Conservation (phyloP, 2,797 vertebrate species). For the Synanceia verrucosa region DNA sequence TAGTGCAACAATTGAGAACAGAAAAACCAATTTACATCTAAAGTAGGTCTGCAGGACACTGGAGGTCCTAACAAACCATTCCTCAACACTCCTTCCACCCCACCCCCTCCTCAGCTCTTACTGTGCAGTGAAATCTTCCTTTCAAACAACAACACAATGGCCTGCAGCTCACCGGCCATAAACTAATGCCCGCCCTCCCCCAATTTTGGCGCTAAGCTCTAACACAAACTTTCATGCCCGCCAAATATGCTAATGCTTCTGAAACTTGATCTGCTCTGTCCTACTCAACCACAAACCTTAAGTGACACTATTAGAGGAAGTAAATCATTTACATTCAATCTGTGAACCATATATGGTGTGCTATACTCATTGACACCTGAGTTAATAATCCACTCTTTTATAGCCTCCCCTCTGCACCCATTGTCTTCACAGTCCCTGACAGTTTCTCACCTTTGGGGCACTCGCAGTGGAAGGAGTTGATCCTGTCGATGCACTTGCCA, state of each 20-base stretch:
- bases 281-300: constrained; percentile 15
- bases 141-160: constrained; percentile 73
- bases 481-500: constrained; percentile 94
- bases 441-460: constrained; percentile 90
- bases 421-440: constrained; percentile 27
- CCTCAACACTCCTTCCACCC: constrained; percentile 13
- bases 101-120: constrained; percentile 38
- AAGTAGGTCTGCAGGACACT: constrained; percentile 67
- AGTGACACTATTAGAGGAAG: constrained; percentile 28
- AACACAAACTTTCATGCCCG: constrained; percentile 87
- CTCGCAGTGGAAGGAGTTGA: constrained; percentile 96
- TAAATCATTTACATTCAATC: constrained; percentile 64
- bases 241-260: constrained; percentile 86
- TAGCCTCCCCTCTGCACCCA: constrained; percentile 6
- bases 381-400: constrained; percentile 65
- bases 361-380: constrained; percentile 48
- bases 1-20: constrained; percentile 16
- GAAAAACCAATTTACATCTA: constrained; percentile 72
- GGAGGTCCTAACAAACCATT: constrained; percentile 62
- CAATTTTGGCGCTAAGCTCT: constrained; percentile 84
- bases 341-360: constrained; percentile 11
- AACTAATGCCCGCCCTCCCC: constrained; percentile 60
- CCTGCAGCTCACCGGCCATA: constrained; percentile 55
- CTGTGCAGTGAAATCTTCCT: constrained; percentile 70
- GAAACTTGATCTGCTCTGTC: constrained; percentile 56